Conservation (phyloP, 2,888 invertebrate genomes). For the Rhagonycha fulva region DNA sequence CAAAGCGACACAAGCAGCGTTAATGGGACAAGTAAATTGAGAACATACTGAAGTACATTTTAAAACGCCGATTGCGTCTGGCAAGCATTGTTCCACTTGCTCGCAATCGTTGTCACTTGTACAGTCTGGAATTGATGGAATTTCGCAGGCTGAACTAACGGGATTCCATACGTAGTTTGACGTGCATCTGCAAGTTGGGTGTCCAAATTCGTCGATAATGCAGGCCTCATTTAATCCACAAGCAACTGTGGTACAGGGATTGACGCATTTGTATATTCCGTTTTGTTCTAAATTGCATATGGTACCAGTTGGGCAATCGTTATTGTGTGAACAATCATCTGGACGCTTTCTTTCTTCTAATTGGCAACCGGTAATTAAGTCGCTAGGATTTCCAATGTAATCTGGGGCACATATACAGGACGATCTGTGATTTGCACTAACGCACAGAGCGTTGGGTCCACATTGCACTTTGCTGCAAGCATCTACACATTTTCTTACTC, state of each 20-base stretch:
- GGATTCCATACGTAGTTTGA: constrained; percentile 84
- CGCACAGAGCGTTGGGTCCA: constrained; percentile 87
- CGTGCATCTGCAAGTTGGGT: constrained; percentile 79
- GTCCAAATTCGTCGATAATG: constrained; percentile 66
- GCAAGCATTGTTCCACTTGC: constrained; percentile 71
- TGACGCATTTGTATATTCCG: constrained; percentile 71
- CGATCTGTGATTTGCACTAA: constrained; percentile 82
- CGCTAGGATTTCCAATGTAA: constrained; percentile 80
- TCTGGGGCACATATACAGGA: constrained; percentile 86
- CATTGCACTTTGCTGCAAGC: constrained; percentile 87
- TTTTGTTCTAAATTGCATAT: constrained; percentile 70
- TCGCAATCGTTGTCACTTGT: constrained; percentile 71
- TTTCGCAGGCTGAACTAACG: constrained; percentile 78
- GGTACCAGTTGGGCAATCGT: constrained; percentile 73
- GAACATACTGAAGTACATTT: constrained; percentile 81
- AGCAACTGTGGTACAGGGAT: constrained; percentile 78
- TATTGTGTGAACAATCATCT: constrained; percentile 68
- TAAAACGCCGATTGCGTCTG: constrained; percentile 83
- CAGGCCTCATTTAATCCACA: constrained; percentile 86
- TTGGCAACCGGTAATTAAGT: constrained; percentile 79
- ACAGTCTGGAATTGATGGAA: constrained; percentile 86
- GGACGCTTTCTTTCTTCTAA: constrained; percentile 64
- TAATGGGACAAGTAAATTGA: constrained; percentile 81
- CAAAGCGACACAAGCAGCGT: constrained; percentile 78
- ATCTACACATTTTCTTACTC: constrained; percentile 80